phyloP scores from a whole-genome alignment of 2,113 vertebrate genomes.

The Micronycteris hirsuta region DNA sequence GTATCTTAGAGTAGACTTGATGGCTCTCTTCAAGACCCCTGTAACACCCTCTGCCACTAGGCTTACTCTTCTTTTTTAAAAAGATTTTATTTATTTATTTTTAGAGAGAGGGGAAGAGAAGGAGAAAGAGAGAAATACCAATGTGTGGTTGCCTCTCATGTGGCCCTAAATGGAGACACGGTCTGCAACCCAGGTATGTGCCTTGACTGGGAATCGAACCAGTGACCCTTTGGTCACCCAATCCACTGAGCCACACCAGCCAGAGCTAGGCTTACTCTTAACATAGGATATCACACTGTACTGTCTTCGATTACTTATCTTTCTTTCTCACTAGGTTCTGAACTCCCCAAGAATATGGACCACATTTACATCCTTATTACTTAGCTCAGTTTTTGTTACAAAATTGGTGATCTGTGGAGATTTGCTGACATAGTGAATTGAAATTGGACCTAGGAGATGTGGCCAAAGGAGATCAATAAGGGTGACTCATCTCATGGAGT shows the following conservation, averaged over 20 bases:
- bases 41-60: neutral
- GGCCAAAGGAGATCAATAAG: neutral
- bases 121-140: too few species aligned
- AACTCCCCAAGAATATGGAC: neutral
- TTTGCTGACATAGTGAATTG: neutral
- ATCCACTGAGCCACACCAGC: too few species aligned
- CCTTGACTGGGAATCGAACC: too few species aligned
- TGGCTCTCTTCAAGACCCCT: neutral
- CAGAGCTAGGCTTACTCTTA: neutral
- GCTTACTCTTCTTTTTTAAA: neutral
- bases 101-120: too few species aligned
- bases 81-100: too few species aligned
- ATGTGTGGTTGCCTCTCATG: too few species aligned
- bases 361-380: neutral
- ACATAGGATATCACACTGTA: neutral
- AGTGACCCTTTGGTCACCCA: too few species aligned
- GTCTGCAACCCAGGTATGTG: too few species aligned
- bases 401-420: neutral
- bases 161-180: too few species aligned
- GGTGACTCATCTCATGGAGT: neutral
- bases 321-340: neutral
- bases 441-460: neutral
- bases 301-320: neutral
- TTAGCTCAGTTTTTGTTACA: neutral
- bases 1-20: neutral